Evolutionary conservation across 1,140 invertebrate genomes (phyloP), one percentile per base, ranked within the genome.

Genomic region (Agraylea sexmaculata): DNA sequence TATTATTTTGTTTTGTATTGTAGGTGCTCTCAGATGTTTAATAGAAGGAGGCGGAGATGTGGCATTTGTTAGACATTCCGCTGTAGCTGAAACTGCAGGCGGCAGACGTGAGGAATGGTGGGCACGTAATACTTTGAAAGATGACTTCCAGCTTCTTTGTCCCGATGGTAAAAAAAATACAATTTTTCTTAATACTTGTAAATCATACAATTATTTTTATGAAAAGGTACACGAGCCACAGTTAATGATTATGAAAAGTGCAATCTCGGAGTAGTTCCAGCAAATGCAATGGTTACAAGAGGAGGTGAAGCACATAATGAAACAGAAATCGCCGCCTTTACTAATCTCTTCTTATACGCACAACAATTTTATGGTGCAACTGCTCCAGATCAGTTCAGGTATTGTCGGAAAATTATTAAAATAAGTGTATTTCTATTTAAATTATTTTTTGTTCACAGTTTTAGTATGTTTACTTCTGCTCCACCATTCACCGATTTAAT

Each of bases 41-140:
- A 86, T 94, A 1, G 93, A 97, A 65, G 89, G 88, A 10, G 88
- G 88, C 11, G 93, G 90, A 2, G 77, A 97, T 59, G 88, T 96
- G 11, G 91, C 93, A 0, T 97, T 96, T 62, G 83, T 93, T 1
- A 87, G 91, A 46, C 86, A 90, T 58, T 87, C 87, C 1, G 91
- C 91, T 1, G 86, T 94, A 0, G 73, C 76, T 16, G 90, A 94
- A 58, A 94, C 88, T 53, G 86, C 87, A 0, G 88, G 87, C 49
- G 90, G 91, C 0, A 80, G 91, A 43, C 77, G 91, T 23, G 72
- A 74, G 41, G 87, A 91, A 55, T 87, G 77, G 68, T 98, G 93
- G 93, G 87, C 92, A 0, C 64, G 94, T 13, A 93, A 95, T 55
- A 76, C 90, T 13, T 72, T 96, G 16, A 78, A 77, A 1, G 84